phyloP scores from a whole-genome alignment of 2,888 invertebrate genomes.

The Agonopterix heracliana region DNA sequence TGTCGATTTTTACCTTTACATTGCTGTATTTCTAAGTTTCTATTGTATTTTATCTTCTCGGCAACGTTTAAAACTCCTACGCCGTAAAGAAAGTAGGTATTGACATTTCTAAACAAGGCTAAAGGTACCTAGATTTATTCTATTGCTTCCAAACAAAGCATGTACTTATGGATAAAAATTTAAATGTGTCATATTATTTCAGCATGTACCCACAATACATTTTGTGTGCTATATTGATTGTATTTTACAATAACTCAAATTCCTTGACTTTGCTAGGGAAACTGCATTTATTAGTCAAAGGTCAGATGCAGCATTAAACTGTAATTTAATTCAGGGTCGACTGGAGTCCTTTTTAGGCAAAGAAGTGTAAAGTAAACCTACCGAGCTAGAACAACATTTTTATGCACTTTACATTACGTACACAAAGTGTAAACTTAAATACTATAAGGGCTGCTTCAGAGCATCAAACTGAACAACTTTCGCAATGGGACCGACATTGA shows the following conservation, averaged over 20 bases:
- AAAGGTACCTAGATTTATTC: background rate
- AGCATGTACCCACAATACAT: too few species aligned
- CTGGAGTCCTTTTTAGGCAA: slow-evolving; percentile 37
- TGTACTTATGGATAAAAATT: background rate
- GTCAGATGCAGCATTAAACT: slow-evolving; percentile 29
- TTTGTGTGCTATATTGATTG: too few species aligned
- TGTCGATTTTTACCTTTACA: slow-evolving; percentile 38
- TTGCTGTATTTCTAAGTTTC: slow-evolving; percentile 21
- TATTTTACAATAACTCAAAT: background rate
- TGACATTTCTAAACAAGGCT: background rate
- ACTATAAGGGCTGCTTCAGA: too few species aligned
- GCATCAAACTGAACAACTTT: too few species aligned
- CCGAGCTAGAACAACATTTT: too few species aligned
- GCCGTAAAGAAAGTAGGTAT: slow-evolving; percentile 35
- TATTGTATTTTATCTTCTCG: slow-evolving; percentile 13
- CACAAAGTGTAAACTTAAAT: too few species aligned
- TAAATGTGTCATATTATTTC: too few species aligned
- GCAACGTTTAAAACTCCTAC: slow-evolving; percentile 33
- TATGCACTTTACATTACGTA: too few species aligned
- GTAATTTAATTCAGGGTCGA: slow-evolving; percentile 49
- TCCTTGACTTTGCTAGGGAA: slow-evolving; percentile 36
- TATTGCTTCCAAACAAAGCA: background rate
- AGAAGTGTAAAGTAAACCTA: background rate
- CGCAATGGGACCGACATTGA: too few species aligned
- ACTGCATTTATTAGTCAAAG: slow-evolving; percentile 29